Percentiles rank a stretch among this genome's conserved stretches.
Conservation (phyloP, 1,140 invertebrate genomes). For the Musca vetustissima region DNA sequence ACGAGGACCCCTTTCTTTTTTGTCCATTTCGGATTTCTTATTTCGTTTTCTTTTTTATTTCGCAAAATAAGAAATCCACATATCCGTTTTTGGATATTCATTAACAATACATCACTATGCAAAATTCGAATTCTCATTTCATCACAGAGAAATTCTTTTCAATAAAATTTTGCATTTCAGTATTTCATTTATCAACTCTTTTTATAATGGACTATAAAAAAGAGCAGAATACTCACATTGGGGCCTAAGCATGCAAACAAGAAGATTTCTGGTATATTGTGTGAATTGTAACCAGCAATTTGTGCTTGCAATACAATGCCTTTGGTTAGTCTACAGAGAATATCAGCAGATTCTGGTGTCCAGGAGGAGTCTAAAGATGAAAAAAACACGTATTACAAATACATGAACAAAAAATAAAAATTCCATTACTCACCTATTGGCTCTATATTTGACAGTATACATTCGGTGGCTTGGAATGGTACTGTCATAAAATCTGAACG, state of each 20-base stretch:
- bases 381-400: slow-evolving; percentile 14
- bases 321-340: slow-evolving; percentile 75
- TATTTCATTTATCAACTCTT: slow-evolving; percentile 19
- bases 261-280: slow-evolving; percentile 74
- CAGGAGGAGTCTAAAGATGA: slow-evolving; percentile 61
- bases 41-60: too few relatives aligned
- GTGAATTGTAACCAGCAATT: slow-evolving; percentile 77
- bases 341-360: slow-evolving; percentile 72
- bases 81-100: slow-evolving; percentile 19
- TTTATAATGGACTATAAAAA: background rate
- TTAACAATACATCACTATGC: slow-evolving; percentile 19
- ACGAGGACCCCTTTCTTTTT: too few relatives aligned
- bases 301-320: slow-evolving; percentile 83
- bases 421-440: slow-evolving; percentile 68
- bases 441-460: slow-evolving; percentile 84
- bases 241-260: slow-evolving; percentile 72
- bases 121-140: slow-evolving; percentile 11
- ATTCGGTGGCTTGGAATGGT: slow-evolving; percentile 96
- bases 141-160: background rate
- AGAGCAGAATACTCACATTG: slow-evolving; percentile 62
- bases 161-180: slow-evolving; percentile 19
- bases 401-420: background rate
- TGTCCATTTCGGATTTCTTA: too few relatives aligned
- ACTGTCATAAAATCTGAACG: slow-evolving; percentile 87
- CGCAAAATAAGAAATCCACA: background rate